These are phyloP conservation scores for Apomyelois bistriatella DNA, from an alignment of 2,888 invertebrate genomes.

Conservation along the genomic window DNA sequence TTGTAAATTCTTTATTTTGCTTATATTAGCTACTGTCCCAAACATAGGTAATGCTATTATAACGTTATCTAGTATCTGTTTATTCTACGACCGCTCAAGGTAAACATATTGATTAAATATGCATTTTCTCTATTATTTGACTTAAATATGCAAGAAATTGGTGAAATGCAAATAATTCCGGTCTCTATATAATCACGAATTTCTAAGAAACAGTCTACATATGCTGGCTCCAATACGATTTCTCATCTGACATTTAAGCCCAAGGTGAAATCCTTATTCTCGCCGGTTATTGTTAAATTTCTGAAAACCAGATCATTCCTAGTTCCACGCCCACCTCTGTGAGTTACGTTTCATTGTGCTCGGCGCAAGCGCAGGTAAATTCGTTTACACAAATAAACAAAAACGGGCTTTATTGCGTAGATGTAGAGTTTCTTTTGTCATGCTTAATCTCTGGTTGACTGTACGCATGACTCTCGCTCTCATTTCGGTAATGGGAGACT, in stretches of 20 bases:
- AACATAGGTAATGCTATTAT: no score
- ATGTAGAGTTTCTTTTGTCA: not conserved
- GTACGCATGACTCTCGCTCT: constrained; percentile 39
- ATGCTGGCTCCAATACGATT: not conserved
- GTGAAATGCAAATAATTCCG: no score
- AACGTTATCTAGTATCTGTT: no score
- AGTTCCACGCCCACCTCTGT: constrained; percentile 35
- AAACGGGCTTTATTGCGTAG: not conserved
- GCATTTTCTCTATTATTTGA: no score
- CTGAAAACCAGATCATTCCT: constrained; percentile 26
- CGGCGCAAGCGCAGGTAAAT: constrained; percentile 9
- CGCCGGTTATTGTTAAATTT: not conserved
- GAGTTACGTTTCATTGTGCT: constrained; percentile 31
- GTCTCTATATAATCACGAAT: no score
- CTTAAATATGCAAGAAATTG: no score
- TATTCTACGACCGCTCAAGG: no score
- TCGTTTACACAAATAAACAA: not conserved
- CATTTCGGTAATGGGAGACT: constrained; percentile 36
- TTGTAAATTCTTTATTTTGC: no score
- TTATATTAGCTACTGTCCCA: no score
- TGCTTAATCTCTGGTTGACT: not conserved
- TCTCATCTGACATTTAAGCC: constrained; percentile 7
- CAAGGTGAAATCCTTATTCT: constrained; percentile 12
- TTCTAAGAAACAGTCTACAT: no score
- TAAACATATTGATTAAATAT: no score